Evolutionary conservation across 64 coral and sea anemone genomes (phyloP).

Genomic region (Montipora capricornis): DNA sequence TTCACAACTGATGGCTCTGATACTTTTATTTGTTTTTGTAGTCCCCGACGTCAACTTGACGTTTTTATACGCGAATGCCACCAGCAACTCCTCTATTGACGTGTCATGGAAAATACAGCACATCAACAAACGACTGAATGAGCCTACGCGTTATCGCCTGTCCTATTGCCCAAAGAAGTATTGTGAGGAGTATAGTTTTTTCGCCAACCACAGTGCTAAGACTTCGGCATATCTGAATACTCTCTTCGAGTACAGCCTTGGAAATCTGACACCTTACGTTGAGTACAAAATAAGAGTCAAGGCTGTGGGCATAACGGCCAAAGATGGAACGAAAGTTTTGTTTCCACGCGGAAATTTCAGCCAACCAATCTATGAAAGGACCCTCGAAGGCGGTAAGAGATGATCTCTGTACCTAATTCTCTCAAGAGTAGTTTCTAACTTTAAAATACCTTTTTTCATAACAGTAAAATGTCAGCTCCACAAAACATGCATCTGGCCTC

Average conservation of each 20-base stretch:
- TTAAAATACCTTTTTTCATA: no score
- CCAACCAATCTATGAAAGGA: neutral
- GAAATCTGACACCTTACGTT: neutral
- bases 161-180: neutral
- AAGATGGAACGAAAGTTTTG: neutral
- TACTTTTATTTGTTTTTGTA: neutral
- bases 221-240: no score
- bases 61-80: neutral
- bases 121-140: neutral
- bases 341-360: neutral
- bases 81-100: neutral
- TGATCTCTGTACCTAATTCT: no score
- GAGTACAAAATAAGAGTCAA: neutral
- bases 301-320: neutral
- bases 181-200: neutral
- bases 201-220: no score
- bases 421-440: no score
- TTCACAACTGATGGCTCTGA: no score
- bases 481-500: no score
- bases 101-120: neutral
- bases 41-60: neutral
- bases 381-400: neutral
- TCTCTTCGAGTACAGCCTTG: neutral
- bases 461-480: no score
- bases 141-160: neutral